phyloP scores from a whole-genome alignment of 2,113 vertebrate genomes.

The Hyperopisus bebe region DNA sequence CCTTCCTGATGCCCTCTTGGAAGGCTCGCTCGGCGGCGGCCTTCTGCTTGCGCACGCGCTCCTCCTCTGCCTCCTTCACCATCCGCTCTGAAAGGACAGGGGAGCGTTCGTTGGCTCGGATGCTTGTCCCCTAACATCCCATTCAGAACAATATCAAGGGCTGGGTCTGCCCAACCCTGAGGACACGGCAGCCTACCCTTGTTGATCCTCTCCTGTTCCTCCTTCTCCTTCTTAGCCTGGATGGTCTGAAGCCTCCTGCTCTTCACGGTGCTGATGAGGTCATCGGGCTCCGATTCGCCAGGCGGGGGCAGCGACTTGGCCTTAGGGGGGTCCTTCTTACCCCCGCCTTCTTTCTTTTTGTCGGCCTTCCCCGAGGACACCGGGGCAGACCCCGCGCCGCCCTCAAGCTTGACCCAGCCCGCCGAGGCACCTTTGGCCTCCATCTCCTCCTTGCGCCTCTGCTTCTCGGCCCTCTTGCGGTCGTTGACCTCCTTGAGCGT shows the following conservation, averaged over 20 bases:
- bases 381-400: not conserved
- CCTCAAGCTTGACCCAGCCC: conserved; percentile 39
- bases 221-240: conserved; percentile 89
- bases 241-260: conserved; percentile 82
- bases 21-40: conserved; percentile 80
- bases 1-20: conserved; percentile 86
- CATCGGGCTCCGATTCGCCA: conserved; percentile 63
- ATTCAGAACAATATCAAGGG: not conserved
- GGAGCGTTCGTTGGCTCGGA: not conserved
- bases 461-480: conserved; percentile 84
- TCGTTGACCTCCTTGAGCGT: conserved; percentile 88
- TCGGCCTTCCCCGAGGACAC: not conserved
- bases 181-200: conserved; percentile 66
- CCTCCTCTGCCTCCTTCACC: conserved; percentile 90
- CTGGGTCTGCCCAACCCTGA: not conserved
- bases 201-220: conserved; percentile 81
- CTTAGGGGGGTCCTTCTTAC: conserved; percentile 37
- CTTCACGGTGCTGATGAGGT: conserved; percentile 92
- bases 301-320: conserved; percentile 43
- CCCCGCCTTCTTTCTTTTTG: conserved; percentile 31
- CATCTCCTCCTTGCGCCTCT: conserved; percentile 76
- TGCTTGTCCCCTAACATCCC: not conserved
- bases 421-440: conserved; percentile 69
- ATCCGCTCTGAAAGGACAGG: conserved; percentile 67
- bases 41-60: conserved; percentile 78